Evolutionary conservation across 1,140 invertebrate genomes (phyloP).

Genomic region (Calephelis virginiensis): DNA sequence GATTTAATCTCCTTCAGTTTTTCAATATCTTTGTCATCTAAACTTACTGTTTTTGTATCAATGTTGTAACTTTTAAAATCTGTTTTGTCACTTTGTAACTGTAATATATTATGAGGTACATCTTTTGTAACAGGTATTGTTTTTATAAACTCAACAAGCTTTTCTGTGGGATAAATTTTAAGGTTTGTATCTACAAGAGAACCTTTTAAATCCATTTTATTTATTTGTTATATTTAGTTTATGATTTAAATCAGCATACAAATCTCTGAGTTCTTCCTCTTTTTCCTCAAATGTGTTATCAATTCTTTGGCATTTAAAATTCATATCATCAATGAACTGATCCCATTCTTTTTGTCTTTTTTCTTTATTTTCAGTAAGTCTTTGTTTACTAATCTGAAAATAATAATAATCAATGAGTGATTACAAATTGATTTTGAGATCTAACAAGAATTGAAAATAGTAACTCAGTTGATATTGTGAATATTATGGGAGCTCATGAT

Average conservation of each 20-base stretch:
- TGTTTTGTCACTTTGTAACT: conserved; percentile 35
- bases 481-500: too few species aligned
- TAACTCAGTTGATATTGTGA: too few species aligned
- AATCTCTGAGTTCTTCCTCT: conserved; percentile 86
- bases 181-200: conserved; percentile 79
- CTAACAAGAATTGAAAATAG: too few species aligned
- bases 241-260: conserved; percentile 86
- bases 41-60: conserved; percentile 30
- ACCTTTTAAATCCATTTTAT: conserved; percentile 76
- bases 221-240: conserved; percentile 83
- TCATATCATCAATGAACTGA: conserved; percentile 87
- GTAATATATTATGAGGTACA: conserved; percentile 59
- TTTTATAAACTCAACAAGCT: conserved; percentile 75
- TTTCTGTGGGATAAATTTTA: conserved; percentile 79
- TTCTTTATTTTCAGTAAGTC: conserved; percentile 79
- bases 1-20: conserved; percentile 46
- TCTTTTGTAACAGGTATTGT: conserved; percentile 48
- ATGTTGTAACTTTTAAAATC: conserved; percentile 27
- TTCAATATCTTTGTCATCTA: conserved; percentile 49
- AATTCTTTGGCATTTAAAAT: conserved; percentile 84
- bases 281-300: conserved; percentile 88
- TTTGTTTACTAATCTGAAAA: conserved; percentile 65
- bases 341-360: conserved; percentile 84
- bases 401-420: background rate
- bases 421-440: background rate